Percentiles rank a stretch among this genome's conserved stretches.
These are phyloP conservation scores for Sitophilus oryzae DNA, from an alignment of 1,140 invertebrate species.

Conservation along the genomic window DNA sequence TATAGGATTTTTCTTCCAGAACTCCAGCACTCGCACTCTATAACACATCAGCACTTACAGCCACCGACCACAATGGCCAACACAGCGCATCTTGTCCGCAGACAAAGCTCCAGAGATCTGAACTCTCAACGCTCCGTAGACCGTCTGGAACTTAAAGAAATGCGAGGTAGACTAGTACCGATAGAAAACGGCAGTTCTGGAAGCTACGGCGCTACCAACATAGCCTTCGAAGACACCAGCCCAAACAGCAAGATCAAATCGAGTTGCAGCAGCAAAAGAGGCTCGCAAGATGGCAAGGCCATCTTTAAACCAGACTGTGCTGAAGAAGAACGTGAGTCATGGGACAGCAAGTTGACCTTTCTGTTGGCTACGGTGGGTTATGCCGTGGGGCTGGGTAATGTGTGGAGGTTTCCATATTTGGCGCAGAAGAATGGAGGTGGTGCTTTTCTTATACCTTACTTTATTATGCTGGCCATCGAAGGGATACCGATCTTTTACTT, in stretches of 20 bases:
- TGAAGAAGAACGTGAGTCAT: slow-evolving; percentile 79
- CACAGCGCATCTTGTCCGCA: slow-evolving; percentile 76
- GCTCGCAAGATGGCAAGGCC: slow-evolving; percentile 39
- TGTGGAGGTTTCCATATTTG: slow-evolving; percentile 88
- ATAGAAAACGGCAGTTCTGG: slow-evolving; percentile 62
- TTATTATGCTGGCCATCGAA: slow-evolving; percentile 87
- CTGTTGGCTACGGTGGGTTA: slow-evolving; percentile 83
- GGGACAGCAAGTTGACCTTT: slow-evolving; percentile 91
- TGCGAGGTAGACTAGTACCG: slow-evolving; percentile 67
- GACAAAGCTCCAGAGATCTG: slow-evolving; percentile 78
- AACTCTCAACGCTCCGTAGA: slow-evolving; percentile 76
- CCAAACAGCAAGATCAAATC: slow-evolving; percentile 52
- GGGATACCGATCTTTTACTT: slow-evolving; percentile 93
- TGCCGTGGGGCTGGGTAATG: slow-evolving; percentile 91
- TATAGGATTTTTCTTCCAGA: no score
- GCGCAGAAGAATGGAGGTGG: slow-evolving; percentile 90
- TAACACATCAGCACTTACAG: neutral
- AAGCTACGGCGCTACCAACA: slow-evolving; percentile 79
- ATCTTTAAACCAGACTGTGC: slow-evolving; percentile 67
- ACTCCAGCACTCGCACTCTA: no score
- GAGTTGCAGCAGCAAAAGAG: slow-evolving; percentile 36
- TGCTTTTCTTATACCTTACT: slow-evolving; percentile 90
- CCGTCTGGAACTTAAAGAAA: slow-evolving; percentile 78
- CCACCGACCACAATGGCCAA: slow-evolving; percentile 65
- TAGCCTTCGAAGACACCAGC: slow-evolving; percentile 76